Base-by-base conservation (phyloP, 2,113 vertebrate genomes). In the Zeus faber region DNA sequence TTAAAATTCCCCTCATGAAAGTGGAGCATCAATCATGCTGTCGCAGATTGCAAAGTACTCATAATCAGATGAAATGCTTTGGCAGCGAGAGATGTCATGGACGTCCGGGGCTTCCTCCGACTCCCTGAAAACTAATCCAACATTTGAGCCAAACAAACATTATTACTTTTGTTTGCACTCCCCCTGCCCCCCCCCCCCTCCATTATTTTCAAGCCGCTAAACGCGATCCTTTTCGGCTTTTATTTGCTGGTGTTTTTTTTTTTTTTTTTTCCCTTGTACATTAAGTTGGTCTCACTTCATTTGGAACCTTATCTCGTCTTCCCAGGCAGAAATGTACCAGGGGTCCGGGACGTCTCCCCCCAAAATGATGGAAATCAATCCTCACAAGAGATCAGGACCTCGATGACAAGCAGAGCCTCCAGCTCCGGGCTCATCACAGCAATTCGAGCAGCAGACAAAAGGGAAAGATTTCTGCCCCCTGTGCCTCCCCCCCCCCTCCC, bases 1-100 rank as follows among this genome's bases (percentile, higher is more conserved):
- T 98, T 98, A 95, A 96, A 94, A 98, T 96, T 98, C 95, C 91
- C 93, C 93, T 95, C 92, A 93, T 95, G 94, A 94, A 91, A 93
- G 92, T 93, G 91, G 88, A 89, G 90, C 94, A 97, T 97, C 93
- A 93, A 97, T 98, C 95, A 96, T 90, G 82, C 91, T 91, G 94
- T 93, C 92, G 92, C 90, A 92, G 93, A 93, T 88, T 85, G 91
- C 90, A 88, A 95, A 94, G 91, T 91, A 90, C 91, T 95, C 92
- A 91, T 93, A 92, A 95, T 93, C 94, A 93, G 91, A 90, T 88
- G 89, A 93, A 92, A 93, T 92, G 92, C 92, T 90, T n/a, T 90
- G 84, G 70, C 89, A 33, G 29, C 13, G 4, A 33, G 13, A 33
- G 13, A 33, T 1, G 29, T 88, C 92, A 92, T 92, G 92, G 91